A percentile compares a stretch with the other conserved stretches of the same genome.
These are phyloP conservation scores for Syritta pipiens DNA, from an alignment of 2,888 invertebrate species.

Conservation along the genomic window DNA sequence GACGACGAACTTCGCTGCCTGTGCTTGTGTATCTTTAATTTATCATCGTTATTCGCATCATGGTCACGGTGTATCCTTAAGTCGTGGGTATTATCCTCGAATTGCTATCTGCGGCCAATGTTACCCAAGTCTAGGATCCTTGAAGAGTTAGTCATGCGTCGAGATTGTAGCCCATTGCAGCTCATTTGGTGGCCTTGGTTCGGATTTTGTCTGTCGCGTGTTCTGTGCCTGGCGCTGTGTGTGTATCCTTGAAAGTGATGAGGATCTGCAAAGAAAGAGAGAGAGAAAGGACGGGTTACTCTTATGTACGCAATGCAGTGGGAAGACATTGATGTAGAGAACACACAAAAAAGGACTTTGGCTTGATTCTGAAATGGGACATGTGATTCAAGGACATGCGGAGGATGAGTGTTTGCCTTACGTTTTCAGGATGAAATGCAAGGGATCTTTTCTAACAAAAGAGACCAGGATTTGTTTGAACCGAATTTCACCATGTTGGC, in stretches of 20 bases:
- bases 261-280: background rate
- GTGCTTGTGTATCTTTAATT: no score
- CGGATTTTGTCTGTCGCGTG: slow-evolving; percentile 19
- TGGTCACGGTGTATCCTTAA: slow-evolving; percentile 29
- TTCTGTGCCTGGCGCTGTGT: background rate
- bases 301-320: background rate
- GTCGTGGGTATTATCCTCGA: slow-evolving; percentile 21
- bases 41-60: slow-evolving; percentile 57
- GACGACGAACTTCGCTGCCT: no score
- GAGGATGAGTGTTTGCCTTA: no score
- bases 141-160: slow-evolving; percentile 61
- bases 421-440: no score
- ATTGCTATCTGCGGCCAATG: slow-evolving; percentile 64
- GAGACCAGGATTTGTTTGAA: no score
- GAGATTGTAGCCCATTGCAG: slow-evolving; percentile 43
- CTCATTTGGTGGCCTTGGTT: slow-evolving; percentile 64
- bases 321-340: slow-evolving; percentile 1
- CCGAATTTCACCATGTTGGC: no score
- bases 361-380: no score
- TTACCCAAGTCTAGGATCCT: slow-evolving; percentile 46
- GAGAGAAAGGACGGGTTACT: background rate
- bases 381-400: no score
- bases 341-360: no score
- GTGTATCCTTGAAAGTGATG: slow-evolving; percentile 11
- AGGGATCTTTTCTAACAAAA: no score